A percentile compares a stretch with the other conserved stretches of the same genome.
Conservation (phyloP, 2,113 vertebrate genomes). For the Corythoichthys intestinalis region DNA sequence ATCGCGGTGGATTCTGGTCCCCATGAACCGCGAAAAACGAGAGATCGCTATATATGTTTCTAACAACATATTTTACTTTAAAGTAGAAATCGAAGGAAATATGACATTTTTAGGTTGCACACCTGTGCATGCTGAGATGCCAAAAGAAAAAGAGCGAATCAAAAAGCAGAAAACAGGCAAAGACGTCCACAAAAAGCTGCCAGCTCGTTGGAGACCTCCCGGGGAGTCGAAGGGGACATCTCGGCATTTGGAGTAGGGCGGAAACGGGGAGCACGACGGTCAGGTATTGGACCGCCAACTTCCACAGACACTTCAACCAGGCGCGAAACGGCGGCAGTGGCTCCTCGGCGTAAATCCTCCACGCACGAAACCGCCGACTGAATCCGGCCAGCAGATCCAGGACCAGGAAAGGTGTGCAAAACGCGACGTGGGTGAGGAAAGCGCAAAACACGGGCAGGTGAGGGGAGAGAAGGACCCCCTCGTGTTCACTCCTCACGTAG, state of each 20-base stretch:
- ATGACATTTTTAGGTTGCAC: slow-evolving; percentile 9
- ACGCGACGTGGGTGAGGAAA: slow-evolving; percentile 57
- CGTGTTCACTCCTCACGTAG: slow-evolving; percentile 16
- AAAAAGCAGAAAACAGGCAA: slow-evolving; percentile 64
- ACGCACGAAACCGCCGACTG: slow-evolving; percentile 33
- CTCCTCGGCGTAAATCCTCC: slow-evolving; percentile 44
- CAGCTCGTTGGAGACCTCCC: slow-evolving; percentile 53
- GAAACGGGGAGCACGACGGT: slow-evolving; percentile 52
- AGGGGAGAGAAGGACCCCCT: slow-evolving; percentile 40
- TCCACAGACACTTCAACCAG: slow-evolving; percentile 54
- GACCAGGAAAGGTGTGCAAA: slow-evolving; percentile 62
- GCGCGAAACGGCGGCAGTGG: slow-evolving; percentile 15
- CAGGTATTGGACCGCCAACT: slow-evolving; percentile 51
- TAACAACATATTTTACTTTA: too few relatives aligned
- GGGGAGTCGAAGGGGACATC: slow-evolving; percentile 17
- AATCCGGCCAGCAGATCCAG: slow-evolving; percentile 56
- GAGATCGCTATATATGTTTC: too few relatives aligned
- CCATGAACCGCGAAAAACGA: too few relatives aligned
- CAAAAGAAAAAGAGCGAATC: slow-evolving; percentile 65
- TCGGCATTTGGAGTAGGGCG: slow-evolving; percentile 39
- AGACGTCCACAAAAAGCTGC: slow-evolving; percentile 51
- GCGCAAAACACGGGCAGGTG: slow-evolving; percentile 49
- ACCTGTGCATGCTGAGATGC: slow-evolving; percentile 71
- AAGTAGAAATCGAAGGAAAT: too few relatives aligned
- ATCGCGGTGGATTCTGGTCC: too few relatives aligned